Conservation (phyloP, 2,797 vertebrate genomes). For the Pelodytes ibericus region DNA sequence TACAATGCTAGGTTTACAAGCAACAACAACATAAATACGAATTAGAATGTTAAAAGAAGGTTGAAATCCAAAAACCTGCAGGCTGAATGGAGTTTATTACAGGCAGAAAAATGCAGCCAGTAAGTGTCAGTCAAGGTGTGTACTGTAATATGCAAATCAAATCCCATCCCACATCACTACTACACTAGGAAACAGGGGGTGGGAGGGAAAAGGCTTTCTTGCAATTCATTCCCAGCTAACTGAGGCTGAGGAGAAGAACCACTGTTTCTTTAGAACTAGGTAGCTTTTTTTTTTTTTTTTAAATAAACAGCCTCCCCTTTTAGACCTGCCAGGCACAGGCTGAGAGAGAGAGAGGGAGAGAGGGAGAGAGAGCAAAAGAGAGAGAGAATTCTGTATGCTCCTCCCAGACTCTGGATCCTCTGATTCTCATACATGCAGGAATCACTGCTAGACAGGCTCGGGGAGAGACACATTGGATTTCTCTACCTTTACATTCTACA, state of each 20-base stretch:
- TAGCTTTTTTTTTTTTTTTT: slow-evolving; percentile 1
- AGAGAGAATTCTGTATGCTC: slow-evolving; percentile 5
- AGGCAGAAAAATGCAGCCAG: slow-evolving; percentile 16
- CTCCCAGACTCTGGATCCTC: slow-evolving; percentile 25
- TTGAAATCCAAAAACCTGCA: not conserved
- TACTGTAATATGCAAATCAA: slow-evolving; percentile 18
- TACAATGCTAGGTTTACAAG: slow-evolving; percentile 4
- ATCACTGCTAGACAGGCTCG: not conserved
- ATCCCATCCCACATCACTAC: slow-evolving; percentile 34
- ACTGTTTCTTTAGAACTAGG: slow-evolving; percentile 5
- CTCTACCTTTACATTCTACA: not conserved
- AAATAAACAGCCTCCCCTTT: slow-evolving; percentile 9
- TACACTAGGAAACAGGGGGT: slow-evolving; percentile 28
- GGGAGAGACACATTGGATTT: not conserved
- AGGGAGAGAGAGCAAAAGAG: no score
- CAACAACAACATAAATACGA: not conserved
- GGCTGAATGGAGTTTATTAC: slow-evolving; percentile 6
- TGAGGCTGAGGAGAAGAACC: not conserved
- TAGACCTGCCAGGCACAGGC: slow-evolving; percentile 14
- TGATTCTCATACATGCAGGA: not conserved
- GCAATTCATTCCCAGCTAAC: slow-evolving; percentile 9
- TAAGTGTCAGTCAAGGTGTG: slow-evolving; percentile 52
- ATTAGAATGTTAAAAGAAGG: not conserved
- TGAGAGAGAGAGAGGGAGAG: slow-evolving; percentile 18
- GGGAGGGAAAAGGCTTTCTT: not conserved